Evolutionary conservation across 2,113 vertebrate species (phyloP), one percentile per base, ranked within the genome.

Genomic region (Oxyruncus cristatus): DNA sequence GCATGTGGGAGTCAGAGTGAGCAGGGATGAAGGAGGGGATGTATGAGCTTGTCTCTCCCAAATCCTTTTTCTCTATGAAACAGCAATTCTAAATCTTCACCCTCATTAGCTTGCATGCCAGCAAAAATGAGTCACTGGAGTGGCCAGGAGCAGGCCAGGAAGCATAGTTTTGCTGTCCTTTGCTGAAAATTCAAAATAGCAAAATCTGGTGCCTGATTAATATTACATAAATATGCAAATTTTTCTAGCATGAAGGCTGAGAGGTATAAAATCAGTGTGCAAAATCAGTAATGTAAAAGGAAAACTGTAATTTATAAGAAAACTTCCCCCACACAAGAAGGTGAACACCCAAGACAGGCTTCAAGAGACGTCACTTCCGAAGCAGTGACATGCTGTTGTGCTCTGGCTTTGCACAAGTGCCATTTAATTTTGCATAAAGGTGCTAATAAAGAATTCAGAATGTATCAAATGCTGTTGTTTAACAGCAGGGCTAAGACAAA

Each of bases 401-500:
- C 84, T 95, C 56, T 1, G 0, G 18, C 63, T 93, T 91, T 76
- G 85, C 89, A 61, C 58, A 80, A 90, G 75, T 35, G 90, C 76
- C 55, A 47, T 92, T 96, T 92, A 78, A 87, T 95, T 93, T 74
- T 92, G 61, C 93, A 85, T 42, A 88, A 91, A 70, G 86, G 56
- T 83, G 56, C 67, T 93, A 52, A 80, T 83, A 93, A 96, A 90
- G 89, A 94, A 94, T 83, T 91, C 68, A 78, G 68, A 79, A 86
- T 91, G 10, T 93, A 88, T 92, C 67, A 88, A 88, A 90, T 65
- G 85, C 76, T 97, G 73, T 84, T 83, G 56, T 95, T 97, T 94
- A 97, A 95, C 93, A 91, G 85, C 46, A 0, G 68, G 79, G 41
- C 82, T 95, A 95, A 97, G 95, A 96, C 86, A 93, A 96, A 94